Evolutionary conservation across 2,797 vertebrate species (phyloP).

Genomic region (Cossypha dichroa): DNA sequence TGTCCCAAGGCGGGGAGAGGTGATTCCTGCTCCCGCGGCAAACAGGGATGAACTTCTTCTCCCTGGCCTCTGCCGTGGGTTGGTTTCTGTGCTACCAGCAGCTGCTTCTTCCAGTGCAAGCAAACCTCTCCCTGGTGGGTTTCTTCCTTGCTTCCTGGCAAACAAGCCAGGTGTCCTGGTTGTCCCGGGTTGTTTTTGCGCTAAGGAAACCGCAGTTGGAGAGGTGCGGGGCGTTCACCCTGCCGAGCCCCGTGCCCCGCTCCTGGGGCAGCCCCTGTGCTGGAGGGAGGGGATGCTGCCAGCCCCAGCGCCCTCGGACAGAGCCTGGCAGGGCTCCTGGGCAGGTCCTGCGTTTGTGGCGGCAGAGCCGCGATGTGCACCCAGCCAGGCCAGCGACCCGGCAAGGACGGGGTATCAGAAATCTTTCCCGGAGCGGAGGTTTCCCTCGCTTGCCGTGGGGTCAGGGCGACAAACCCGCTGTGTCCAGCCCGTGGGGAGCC

Average conservation of each 20-base stretch:
- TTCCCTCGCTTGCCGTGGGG: neutral
- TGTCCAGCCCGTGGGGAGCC: accelerated
- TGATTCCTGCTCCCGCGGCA: neutral
- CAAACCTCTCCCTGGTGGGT: neutral
- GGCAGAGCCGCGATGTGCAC: accelerated
- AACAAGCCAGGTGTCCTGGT: neutral
- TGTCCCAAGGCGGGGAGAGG: neutral
- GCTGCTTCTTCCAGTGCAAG: neutral
- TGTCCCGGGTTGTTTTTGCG: neutral
- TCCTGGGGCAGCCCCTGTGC: neutral
- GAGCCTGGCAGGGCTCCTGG: neutral
- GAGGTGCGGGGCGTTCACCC: accelerated
- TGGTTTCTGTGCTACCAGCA: neutral
- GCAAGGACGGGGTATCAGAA: neutral
- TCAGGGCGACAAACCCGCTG: accelerated
- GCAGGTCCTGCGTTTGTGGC: accelerated
- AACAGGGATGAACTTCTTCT: neutral
- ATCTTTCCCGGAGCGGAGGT: neutral
- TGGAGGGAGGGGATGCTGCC: neutral
- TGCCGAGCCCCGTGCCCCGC: neutral
- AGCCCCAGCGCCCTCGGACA: accelerated
- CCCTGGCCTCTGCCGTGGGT: neutral
- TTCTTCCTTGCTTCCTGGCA: neutral
- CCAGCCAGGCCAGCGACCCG: accelerated
- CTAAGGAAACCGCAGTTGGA: accelerated